Evolutionary conservation across 2,113 vertebrate genomes (phyloP).

Genomic region (Chlorocebus sabaeus): DNA sequence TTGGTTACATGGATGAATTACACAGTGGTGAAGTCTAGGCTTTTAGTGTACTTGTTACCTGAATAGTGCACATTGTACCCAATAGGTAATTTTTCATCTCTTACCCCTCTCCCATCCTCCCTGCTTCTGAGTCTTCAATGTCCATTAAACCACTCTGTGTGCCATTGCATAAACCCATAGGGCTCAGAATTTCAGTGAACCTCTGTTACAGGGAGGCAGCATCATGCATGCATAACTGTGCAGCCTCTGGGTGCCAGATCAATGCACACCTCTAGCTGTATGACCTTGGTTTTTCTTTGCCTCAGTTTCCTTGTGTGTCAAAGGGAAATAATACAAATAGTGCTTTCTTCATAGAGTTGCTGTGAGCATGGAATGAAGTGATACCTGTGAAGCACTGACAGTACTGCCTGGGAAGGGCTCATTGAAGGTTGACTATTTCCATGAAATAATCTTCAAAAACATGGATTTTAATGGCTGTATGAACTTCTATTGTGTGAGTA

Average conservation of each 20-base stretch:
- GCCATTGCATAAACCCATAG: too few species aligned
- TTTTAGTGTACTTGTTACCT: too few species aligned
- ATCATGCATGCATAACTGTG: rapidly evolving
- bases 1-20: too few species aligned
- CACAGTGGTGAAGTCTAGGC: too few species aligned
- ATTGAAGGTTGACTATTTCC: background rate
- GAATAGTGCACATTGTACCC: too few species aligned
- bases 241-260: background rate
- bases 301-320: background rate
- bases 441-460: background rate
- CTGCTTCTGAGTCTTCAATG: too few species aligned
- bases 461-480: background rate
- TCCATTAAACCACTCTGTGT: too few species aligned
- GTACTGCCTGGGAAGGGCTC: background rate
- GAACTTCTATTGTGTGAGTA: background rate
- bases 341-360: background rate
- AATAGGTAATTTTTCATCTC: too few species aligned
- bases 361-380: background rate
- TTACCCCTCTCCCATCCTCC: too few species aligned
- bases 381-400: background rate
- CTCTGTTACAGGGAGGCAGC: background rate
- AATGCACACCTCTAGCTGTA: background rate
- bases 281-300: background rate
- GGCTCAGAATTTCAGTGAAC: background rate
- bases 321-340: background rate